Base-by-base conservation (phyloP, 2,113 vertebrate species). In the Henicopernis longicauda region DNA sequence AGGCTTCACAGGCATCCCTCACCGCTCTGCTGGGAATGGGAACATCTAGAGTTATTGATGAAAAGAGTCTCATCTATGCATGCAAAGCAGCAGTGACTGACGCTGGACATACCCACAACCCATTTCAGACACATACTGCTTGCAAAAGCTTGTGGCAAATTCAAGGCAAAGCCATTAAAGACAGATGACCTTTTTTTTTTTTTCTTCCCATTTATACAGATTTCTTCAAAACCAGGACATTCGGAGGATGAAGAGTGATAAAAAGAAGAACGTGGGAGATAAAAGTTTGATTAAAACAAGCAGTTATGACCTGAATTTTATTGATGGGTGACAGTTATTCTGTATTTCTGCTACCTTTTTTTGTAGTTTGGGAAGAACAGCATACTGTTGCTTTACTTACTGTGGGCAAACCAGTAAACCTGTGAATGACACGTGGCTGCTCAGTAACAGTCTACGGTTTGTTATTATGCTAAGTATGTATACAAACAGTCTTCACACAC, bases 391-490 rank as follows among this genome's bases (percentile, higher is more conserved):
- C 29, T 80, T 89, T 42, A 52, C 17, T 65, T 42, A 29, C 32
- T 57, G 29, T 0, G 1, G 72, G 31, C 50, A 96, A 81, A 73
- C 23, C 54, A 69, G 62, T 34, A 86, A 89, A 59, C 9, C 58
- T 38, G 34, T 26, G 80, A 89, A 22, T 20, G 66, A 34, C 67
- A 91, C 29, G 19, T 1, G 10, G n/a, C 50, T 74, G n/a, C 31
- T 40, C 59, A 89, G 44, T n/a, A 86, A 17, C 63, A 66, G 26
- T 4, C 36, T 45, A 19, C 10, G 1, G 57, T 36, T 93, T 42
- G 23, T 69, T 72, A 40, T 17, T 62, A 18, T 4, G 0, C 38
- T 21, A 14, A 45, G 12, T 3, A 8, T 0, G 0, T 10, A 42
- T 3, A 4, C 29, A 83, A 82, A 57, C 59, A 73, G 55, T 45